Evolutionary conservation across 2,888 invertebrate species (phyloP).

Genomic region (Escarpia spicata): DNA sequence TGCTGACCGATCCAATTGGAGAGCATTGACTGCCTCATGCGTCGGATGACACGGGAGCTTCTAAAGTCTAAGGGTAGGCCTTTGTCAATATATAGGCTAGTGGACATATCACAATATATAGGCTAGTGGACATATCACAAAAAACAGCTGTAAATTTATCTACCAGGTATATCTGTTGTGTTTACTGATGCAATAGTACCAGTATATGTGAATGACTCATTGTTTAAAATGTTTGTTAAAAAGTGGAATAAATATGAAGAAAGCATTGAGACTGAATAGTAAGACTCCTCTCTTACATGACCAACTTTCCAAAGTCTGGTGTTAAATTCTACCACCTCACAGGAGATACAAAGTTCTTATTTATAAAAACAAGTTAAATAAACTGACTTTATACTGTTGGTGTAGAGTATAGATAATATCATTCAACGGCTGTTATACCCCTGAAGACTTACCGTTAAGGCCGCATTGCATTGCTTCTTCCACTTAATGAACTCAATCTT

Average conservation of each 20-base stretch:
- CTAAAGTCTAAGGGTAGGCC: too few species aligned
- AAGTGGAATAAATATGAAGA: neutral
- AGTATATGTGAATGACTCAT: neutral
- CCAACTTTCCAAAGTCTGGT: neutral
- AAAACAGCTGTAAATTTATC: too few species aligned
- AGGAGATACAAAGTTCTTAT: neutral
- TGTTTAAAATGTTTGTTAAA: neutral
- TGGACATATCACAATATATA: too few species aligned
- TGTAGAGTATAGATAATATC: neutral
- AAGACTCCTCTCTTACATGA: neutral
- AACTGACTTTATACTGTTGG: neutral
- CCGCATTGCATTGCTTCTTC: constrained; percentile 74
- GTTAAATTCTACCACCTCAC: neutral
- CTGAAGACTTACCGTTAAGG: neutral
- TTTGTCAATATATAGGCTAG: too few species aligned
- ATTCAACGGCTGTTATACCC: neutral
- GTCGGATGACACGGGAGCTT: too few species aligned
- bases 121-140: too few species aligned
- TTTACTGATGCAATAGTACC: neutral
- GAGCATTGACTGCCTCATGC: too few species aligned
- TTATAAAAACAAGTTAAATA: neutral
- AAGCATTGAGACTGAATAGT: neutral
- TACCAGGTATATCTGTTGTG: neutral
- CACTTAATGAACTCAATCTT: constrained; percentile 68
- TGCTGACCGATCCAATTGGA: too few species aligned